phyloP scores from a whole-genome alignment of 2,797 vertebrate species.

The Ctenochaetus hawaiiensis region DNA sequence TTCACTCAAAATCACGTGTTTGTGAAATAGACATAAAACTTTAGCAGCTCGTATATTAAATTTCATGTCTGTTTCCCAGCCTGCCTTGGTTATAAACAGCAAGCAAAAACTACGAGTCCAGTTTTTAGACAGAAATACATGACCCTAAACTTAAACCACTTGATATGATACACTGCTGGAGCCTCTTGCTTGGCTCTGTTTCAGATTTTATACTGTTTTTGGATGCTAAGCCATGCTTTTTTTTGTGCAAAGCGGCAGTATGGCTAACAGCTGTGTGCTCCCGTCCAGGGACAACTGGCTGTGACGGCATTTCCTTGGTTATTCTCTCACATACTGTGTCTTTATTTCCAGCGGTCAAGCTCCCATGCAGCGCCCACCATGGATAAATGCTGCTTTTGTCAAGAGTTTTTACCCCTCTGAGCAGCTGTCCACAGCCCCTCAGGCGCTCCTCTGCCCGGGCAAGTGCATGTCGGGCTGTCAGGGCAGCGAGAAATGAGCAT shows the following conservation, averaged over 20 bases:
- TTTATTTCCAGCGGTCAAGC: slow-evolving; percentile 83
- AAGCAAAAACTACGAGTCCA: too few relatives aligned
- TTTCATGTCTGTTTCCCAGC: too few relatives aligned
- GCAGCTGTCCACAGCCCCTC: slow-evolving; percentile 79
- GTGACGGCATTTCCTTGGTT: slow-evolving; percentile 78
- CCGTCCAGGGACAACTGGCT: slow-evolving; percentile 71
- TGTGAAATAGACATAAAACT: too few relatives aligned
- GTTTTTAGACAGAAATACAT: not conserved
- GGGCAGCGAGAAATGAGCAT: slow-evolving; percentile 43
- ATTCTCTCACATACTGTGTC: slow-evolving; percentile 79
- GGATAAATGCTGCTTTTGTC: slow-evolving; percentile 86
- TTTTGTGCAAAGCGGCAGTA: slow-evolving; percentile 42
- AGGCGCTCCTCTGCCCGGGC: slow-evolving; percentile 61
- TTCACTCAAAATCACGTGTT: too few relatives aligned
- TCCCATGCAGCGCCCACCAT: slow-evolving; percentile 65
- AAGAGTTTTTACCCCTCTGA: slow-evolving; percentile 67
- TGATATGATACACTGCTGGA: not conserved
- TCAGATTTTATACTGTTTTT: slow-evolving; percentile 3
- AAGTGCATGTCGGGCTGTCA: slow-evolving; percentile 63
- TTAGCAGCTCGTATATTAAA: too few relatives aligned
- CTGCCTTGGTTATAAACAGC: too few relatives aligned
- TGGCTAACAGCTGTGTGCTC: slow-evolving; percentile 75
- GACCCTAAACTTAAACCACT: not conserved
- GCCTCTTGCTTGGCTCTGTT: not conserved
- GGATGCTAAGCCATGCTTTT: slow-evolving; percentile 28